A percentile compares a stretch with the other conserved stretches of the same genome.
Evolutionary conservation across 2,888 invertebrate species (phyloP).

Genomic region (Punctoribates punctum): DNA sequence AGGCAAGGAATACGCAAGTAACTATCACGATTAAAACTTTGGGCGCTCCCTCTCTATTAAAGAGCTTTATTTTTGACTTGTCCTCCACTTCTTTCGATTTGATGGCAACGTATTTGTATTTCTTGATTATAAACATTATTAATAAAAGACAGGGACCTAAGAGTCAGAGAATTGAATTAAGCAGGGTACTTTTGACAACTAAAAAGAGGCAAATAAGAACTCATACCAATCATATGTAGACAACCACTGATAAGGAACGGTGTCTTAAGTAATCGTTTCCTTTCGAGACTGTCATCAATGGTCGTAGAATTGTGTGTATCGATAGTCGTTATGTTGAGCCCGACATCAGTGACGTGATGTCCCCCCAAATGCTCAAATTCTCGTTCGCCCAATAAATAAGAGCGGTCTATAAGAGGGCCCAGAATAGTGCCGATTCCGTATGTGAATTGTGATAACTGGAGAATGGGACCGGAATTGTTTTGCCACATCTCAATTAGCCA

Average conservation of each 20-base stretch:
- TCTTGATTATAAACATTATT: neutral
- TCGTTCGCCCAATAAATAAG: slow-evolving; percentile 29
- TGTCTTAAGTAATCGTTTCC: neutral
- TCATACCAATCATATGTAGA: neutral
- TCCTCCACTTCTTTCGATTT: neutral
- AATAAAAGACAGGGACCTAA: neutral
- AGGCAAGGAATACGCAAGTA: neutral
- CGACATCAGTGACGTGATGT: neutral
- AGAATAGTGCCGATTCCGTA: slow-evolving; percentile 42
- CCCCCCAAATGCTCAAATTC: neutral
- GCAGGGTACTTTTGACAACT: too few relatives aligned
- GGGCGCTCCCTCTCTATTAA: neutral
- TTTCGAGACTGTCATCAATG: neutral
- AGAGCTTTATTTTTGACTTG: neutral
- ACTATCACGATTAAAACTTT: neutral
- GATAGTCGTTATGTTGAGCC: neutral
- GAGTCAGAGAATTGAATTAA: too few relatives aligned
- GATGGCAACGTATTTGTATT: neutral
- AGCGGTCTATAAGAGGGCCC: slow-evolving; percentile 29
- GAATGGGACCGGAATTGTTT: slow-evolving; percentile 18
- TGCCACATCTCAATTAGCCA: slow-evolving; percentile 44
- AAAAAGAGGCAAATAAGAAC: too few relatives aligned
- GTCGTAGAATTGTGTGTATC: neutral
- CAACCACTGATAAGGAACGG: slow-evolving; percentile 23
- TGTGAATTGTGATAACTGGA: slow-evolving; percentile 40